Base-by-base conservation (phyloP, 2,888 invertebrate species). In the Parnassius mnemosyne region DNA sequence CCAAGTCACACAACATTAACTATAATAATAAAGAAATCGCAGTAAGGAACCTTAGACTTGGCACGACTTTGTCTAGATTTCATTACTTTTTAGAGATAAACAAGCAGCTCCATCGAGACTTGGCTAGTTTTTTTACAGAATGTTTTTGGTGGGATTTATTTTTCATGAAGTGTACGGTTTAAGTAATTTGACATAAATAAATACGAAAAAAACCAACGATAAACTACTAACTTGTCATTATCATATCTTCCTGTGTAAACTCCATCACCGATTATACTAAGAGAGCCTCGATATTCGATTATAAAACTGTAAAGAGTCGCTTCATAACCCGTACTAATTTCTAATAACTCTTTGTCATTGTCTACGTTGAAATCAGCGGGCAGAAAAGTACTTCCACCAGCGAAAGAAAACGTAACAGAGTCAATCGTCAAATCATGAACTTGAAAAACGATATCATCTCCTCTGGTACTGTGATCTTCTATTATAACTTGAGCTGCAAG, bases 211-310 rank as follows among this genome's bases (percentile, higher is more conserved):
- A 34, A 34, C 34, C 34, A 34, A 44, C 12, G 42, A 60, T 12
- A 25, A 51, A 51, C 1, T 51, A 63, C 58, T 63, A 46, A 63
- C 59, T 59, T 16, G 20, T 51, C 59, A 16, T 63, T 52, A 41
- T 20, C 73, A 54, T 77, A 79, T 11, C 61, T 63, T 51, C 84
- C 85, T 2, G 58, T 13, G 60, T 74, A 84, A 7, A 86, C 66
- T 47, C 77, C 85, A 51, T 63, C 64, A 3, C 80, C 80, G 46
- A 66, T 41, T 11, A 46, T 56, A 7, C 56, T 59, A 54, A 85
- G 52, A 2, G 65, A 64, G 46, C 85, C 85, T 2, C 68, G 68
- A 62, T 83, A 85, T 13, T 74, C 69, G 57, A 85, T 82, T 7
- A 71, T 53, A 47, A 85, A 75, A 0, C 66, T 75, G 34, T 80